Evolutionary conservation across 2,113 vertebrate genomes (phyloP), one percentile per base, ranked within the genome.

Genomic region (Notarius quadriscutis): DNA sequence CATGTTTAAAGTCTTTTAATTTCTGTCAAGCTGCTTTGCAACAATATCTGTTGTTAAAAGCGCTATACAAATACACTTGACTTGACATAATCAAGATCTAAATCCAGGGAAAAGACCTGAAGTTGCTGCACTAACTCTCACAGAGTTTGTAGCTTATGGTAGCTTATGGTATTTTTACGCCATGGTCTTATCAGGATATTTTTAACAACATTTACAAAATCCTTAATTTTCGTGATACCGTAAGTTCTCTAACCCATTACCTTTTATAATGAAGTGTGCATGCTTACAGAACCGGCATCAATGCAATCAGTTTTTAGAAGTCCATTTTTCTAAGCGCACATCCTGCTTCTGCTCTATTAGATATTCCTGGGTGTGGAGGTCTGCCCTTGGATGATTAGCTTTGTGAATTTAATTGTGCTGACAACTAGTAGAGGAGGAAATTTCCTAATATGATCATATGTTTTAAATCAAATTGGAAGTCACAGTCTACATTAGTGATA

Each of bases 401-500:
- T 80, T 78, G 48, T 48, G 74, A 67, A 79, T 55, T 63, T 30
- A 86, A 79, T 86, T 55, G 17, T 55, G 48, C 25, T 14, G 50
- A 65, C 74, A 55, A 25, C 7, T 86, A 27, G 79, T 86, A 55
- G 7, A 34, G 51, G 20, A 65, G n/a, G n/a, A 78, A 27, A 86
- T 67, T 34, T 77, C 48, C 15, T 86, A 55, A 79, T 55, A 25
- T 34, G 20, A 77, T 77, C 48, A 51, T 50, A 51, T 51, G 74
- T 51, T 77, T 77, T 51, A 51, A 74, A 74, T 74, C 17, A 48
- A 74, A 74, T n/a, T 75, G 5, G 0, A 50, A 53, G 62, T 85
- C 74, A 53, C 75, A 53, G 60, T 18, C 11, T 69, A 71, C 77
- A 69, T 34, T 65, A 79, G 20, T 69, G n/a, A 27, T 81, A 30